phyloP scores from a whole-genome alignment of 1,140 invertebrate genomes.

The Ylistrum balloti region DNA sequence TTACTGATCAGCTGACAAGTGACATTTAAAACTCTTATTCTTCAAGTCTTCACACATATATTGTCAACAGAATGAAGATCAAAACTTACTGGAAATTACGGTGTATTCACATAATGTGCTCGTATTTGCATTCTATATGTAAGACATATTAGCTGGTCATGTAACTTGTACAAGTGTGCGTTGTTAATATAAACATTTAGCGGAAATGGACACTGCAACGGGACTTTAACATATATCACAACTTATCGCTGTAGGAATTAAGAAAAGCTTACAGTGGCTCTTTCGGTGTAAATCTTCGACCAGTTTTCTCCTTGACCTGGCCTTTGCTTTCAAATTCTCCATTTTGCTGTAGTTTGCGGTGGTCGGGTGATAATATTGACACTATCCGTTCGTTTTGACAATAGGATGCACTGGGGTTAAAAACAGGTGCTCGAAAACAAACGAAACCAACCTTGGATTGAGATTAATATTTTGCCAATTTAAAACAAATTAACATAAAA shows the following conservation, averaged over 20 bases:
- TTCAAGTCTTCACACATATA: no score
- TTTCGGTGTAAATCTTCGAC: neutral
- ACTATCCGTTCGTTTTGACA: neutral
- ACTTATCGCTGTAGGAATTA: neutral
- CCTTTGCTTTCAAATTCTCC: neutral
- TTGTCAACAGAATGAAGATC: no score
- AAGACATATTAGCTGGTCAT: no score
- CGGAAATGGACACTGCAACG: neutral
- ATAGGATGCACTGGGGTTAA: neutral
- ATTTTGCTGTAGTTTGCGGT: neutral
- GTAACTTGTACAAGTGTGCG: neutral
- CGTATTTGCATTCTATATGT: no score
- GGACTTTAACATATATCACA: neutral
- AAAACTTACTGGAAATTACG: no score
- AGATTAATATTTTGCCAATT: neutral
- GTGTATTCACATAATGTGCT: no score
- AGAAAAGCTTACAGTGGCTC: neutral
- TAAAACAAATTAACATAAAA: no score
- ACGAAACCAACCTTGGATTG: neutral
- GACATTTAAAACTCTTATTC: no score
- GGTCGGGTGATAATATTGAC: neutral
- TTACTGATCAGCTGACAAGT: no score
- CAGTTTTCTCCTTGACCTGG: neutral
- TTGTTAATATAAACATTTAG: neutral
- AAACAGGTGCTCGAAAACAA: slow-evolving; percentile 10